Evolutionary conservation across 2,113 vertebrate species (phyloP).

Genomic region (Saimiri boliviensis): DNA sequence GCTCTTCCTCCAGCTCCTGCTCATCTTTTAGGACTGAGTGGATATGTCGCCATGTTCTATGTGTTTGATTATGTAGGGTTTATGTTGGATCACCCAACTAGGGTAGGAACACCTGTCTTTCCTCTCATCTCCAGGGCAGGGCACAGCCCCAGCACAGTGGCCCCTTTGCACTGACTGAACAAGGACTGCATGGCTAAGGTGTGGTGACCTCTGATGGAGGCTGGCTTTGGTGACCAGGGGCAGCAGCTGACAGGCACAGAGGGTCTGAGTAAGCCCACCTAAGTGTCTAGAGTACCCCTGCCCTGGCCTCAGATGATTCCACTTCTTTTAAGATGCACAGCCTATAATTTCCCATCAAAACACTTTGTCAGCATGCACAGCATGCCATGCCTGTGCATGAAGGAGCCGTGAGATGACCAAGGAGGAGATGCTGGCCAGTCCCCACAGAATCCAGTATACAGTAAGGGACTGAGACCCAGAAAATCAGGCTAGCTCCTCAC

Average conservation of each 20-base stretch:
- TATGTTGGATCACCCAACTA: background rate
- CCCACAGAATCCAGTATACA: background rate
- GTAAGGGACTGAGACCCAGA: background rate
- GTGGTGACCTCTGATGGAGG: background rate
- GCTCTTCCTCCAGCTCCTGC: background rate
- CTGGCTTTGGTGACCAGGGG: background rate
- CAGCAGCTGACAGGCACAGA: background rate
- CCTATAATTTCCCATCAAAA: background rate
- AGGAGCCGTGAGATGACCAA: background rate
- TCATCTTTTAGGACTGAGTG: background rate
- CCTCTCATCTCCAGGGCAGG: background rate
- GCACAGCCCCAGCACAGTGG: rapidly evolving
- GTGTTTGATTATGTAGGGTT: background rate
- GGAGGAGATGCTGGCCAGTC: background rate
- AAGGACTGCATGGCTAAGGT: background rate
- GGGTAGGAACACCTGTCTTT: background rate
- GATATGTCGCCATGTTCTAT: background rate
- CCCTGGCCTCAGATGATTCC: background rate
- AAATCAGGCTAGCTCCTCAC: too few relatives aligned
- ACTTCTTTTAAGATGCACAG: background rate
- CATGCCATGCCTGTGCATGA: background rate
- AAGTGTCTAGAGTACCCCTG: background rate
- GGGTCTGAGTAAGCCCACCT: background rate
- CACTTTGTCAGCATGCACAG: background rate
- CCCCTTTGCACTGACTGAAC: background rate